Conservation (phyloP, 2,797 vertebrate genomes). For the Adrianichthys oophorus region DNA sequence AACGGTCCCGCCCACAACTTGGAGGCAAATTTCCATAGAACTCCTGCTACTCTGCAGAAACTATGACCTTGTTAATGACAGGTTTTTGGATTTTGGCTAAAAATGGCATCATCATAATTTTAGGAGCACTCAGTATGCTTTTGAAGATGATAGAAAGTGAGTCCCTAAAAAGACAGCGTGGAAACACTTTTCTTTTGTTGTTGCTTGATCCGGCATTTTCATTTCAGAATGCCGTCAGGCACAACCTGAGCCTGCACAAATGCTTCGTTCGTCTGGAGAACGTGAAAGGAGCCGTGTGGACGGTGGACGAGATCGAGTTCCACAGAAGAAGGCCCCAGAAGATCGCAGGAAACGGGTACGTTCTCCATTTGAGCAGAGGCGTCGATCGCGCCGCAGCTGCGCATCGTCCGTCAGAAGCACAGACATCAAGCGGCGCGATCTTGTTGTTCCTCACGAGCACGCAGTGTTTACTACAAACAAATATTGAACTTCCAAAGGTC, state of each 20-base stretch:
- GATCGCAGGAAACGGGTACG: constrained; percentile 87
- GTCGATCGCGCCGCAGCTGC: neutral
- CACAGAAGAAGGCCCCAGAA: constrained; percentile 98
- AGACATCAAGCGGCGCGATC: constrained; percentile 25
- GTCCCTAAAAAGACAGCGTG: too few relatives aligned
- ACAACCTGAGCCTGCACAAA: constrained; percentile 99
- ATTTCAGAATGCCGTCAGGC: constrained; percentile 95
- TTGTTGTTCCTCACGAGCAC: constrained; percentile 20
- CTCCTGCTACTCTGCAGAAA: too few relatives aligned
- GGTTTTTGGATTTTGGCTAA: too few relatives aligned
- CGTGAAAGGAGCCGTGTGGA: constrained; percentile 99
- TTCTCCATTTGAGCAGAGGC: neutral
- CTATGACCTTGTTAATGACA: too few relatives aligned
- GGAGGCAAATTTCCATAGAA: too few relatives aligned
- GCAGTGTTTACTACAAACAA: constrained; percentile 47
- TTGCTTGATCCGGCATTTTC: too few relatives aligned
- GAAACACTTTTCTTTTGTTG: neutral
- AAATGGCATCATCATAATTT: too few relatives aligned
- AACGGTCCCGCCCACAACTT: too few relatives aligned
- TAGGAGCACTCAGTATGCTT: too few relatives aligned
- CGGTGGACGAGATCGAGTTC: constrained; percentile 98
- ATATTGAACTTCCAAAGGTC: constrained; percentile 9
- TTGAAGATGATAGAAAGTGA: too few relatives aligned
- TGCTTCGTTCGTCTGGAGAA: constrained; percentile 99
- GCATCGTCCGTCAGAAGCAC: constrained; percentile 12